Base-by-base conservation (phyloP, 2,888 invertebrate genomes). In the Ormyrus nitidulus region DNA sequence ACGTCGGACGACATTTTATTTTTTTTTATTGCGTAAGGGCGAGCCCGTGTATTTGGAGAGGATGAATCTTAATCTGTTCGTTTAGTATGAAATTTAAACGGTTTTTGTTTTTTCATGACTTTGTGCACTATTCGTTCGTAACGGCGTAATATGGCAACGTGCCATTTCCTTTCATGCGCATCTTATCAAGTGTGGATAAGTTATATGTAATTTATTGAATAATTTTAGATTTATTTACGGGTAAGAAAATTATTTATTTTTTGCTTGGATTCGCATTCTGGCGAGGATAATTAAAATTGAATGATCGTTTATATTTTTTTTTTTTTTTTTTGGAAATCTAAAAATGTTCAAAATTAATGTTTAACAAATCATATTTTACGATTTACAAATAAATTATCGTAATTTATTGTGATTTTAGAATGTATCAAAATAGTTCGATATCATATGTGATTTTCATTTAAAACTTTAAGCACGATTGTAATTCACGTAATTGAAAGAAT, bases 201-300 rank as follows among this genome's bases (percentile, higher is more conserved):
- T 56, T 75, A 56, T 53, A 2, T 76, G 51, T 74, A 77, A 77
- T 72, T 81, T 81, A 77, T 77, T 64, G 59, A 65, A 59, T 70
- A 70, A 61, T 77, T 61, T 74, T 77, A 74, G 74, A 70, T 65
- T 71, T 68, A 66, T 53, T 8, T 51, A 44, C 54, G 59, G 1
- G n/a, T 34, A 66, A 69, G 58, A 64, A 66, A 68, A 73, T 66
- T 76, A 80, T 80, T 80, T 77, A 80, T 77, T 77, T 51, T 49
- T 19, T 34, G 51, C 13, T 8, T 13, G 51, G 4, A 58, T 34
- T 34, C 34, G 34, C 4, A 34, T 34, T 34, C 34, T 4, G 4
- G 34, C 34, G 3, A 34, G 3, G 4, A 34, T 53, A 8, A 53
- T n/a, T 44, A 44, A 10, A 19, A 6, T 59, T 8, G 8, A 53